Evolutionary conservation across 2,888 invertebrate genomes (phyloP).

Genomic region (Heterodera filipjevi): DNA sequence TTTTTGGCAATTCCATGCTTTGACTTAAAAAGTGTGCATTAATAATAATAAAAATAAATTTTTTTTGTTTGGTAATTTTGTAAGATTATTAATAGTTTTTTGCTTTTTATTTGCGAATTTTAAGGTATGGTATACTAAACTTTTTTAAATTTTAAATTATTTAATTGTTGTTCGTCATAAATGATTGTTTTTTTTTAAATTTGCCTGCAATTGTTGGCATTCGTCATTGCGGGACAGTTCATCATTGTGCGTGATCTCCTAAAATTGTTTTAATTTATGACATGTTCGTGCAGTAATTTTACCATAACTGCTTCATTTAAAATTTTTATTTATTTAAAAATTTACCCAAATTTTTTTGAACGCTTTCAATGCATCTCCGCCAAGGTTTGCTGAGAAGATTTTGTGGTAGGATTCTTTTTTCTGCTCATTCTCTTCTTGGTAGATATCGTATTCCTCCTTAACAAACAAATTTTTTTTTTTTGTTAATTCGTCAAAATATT

Average conservation of each 20-base stretch:
- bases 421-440: not conserved
- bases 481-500: too few species aligned
- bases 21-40: too few species aligned
- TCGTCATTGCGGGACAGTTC: not conserved
- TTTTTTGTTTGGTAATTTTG: too few species aligned
- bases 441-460: not conserved
- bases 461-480: too few species aligned
- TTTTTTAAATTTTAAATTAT: too few species aligned
- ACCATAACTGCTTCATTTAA: not conserved
- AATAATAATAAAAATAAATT: too few species aligned
- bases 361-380: slow-evolving; percentile 6
- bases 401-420: not conserved
- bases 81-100: too few species aligned
- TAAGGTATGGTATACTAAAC: too few species aligned
- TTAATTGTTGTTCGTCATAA: too few species aligned
- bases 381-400: not conserved
- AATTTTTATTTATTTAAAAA: not conserved
- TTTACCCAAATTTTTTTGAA: slow-evolving; percentile 20
- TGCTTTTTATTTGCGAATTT: too few species aligned
- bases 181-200: not conserved
- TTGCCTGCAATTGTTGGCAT: slow-evolving; percentile 10
- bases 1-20: too few species aligned
- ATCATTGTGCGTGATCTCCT: slow-evolving; percentile 2
- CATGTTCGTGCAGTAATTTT: not conserved
- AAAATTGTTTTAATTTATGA: not conserved